phyloP scores from a whole-genome alignment of 2,888 invertebrate species.

The Pyrrhia umbra region DNA sequence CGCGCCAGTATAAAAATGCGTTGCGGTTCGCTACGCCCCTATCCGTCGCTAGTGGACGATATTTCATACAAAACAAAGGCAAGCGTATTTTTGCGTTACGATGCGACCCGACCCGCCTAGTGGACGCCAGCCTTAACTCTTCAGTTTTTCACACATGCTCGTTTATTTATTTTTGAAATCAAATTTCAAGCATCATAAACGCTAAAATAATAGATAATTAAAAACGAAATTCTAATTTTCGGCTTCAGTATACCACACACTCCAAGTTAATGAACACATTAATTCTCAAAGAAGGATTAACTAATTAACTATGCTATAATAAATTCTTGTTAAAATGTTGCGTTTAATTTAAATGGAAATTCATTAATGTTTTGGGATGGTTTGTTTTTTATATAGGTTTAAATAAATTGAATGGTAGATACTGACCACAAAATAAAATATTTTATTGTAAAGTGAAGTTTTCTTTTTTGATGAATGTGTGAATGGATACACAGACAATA shows the following conservation, averaged over 20 bases:
- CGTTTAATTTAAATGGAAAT: not conserved
- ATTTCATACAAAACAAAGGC: too few species aligned
- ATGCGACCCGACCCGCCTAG: too few species aligned
- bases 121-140: too few species aligned
- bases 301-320: slow-evolving; percentile 10
- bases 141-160: too few species aligned
- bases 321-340: slow-evolving; percentile 4
- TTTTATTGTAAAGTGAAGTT: too few species aligned
- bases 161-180: not conserved
- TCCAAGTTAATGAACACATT: slow-evolving; percentile 21
- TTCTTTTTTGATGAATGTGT: not conserved
- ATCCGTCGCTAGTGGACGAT: too few species aligned
- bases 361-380: not conserved
- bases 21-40: too few species aligned
- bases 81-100: too few species aligned
- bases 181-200: not conserved
- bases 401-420: too few species aligned
- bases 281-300: slow-evolving; percentile 19
- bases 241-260: slow-evolving; percentile 7
- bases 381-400: too few species aligned
- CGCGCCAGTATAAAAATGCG: too few species aligned
- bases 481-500: slow-evolving; percentile 8
- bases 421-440: too few species aligned
- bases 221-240: slow-evolving; percentile 6
- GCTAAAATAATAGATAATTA: not conserved